Percentiles rank a stretch among this genome's conserved stretches.
Conservation (phyloP, 2,888 invertebrate genomes). For the Dryomyza anilis region DNA sequence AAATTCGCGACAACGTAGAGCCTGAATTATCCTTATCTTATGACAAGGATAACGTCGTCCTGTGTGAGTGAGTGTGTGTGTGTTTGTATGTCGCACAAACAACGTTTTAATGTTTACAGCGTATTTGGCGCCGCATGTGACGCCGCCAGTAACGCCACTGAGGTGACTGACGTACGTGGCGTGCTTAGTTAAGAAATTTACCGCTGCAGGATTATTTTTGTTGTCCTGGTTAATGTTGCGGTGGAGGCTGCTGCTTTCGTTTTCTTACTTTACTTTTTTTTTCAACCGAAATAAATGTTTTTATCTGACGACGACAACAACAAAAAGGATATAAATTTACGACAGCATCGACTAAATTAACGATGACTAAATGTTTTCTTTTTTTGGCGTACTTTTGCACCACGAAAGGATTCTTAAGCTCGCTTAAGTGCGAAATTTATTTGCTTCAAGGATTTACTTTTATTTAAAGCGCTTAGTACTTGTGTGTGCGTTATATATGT, state of each 20-base stretch:
- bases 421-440: constrained; percentile 18
- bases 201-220: constrained; percentile 48
- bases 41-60: no score
- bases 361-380: constrained; percentile 30
- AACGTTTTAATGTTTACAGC: constrained; percentile 21
- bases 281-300: not conserved
- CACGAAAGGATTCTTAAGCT: constrained; percentile 18
- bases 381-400: no score
- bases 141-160: not conserved
- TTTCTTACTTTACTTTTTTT: no score
- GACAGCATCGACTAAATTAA: constrained; percentile 30
- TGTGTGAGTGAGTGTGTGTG: no score
- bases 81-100: no score
- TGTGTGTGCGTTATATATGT: not conserved
- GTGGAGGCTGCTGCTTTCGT: no score
- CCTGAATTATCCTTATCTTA: constrained; percentile 37
- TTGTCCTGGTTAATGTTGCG: constrained; percentile 27
- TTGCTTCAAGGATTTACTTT: constrained; percentile 10
- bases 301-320: constrained; percentile 4
- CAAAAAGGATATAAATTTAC: constrained; percentile 28
- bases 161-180: constrained; percentile 26
- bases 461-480: not conserved
- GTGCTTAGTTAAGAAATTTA: constrained; percentile 41
- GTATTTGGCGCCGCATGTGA: constrained; percentile 14
- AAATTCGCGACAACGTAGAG: constrained; percentile 51